phyloP scores from a whole-genome alignment of 35 echinoderm and acorn worm species.

The Apostichopus japonicus region DNA sequence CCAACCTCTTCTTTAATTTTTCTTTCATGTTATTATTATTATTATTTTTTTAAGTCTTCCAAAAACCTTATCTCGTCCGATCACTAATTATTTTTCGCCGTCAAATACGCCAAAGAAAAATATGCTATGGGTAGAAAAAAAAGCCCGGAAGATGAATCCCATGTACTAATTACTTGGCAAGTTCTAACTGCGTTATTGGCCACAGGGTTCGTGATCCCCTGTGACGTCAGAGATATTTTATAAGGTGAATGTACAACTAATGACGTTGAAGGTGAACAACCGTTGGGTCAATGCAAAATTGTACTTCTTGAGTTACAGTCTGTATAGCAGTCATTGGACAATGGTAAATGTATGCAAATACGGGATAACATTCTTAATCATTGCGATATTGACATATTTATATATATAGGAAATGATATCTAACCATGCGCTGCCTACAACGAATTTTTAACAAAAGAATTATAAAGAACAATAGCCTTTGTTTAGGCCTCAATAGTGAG shows the following conservation, averaged over 20 bases:
- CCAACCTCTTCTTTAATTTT: too few relatives aligned
- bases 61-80: neutral
- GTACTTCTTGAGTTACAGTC: neutral
- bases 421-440: too few relatives aligned
- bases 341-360: too few relatives aligned
- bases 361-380: too few relatives aligned
- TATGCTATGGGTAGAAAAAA: neutral
- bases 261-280: constrained; percentile 25
- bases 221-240: neutral
- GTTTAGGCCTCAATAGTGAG: too few relatives aligned
- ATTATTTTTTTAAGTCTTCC: too few relatives aligned
- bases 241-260: neutral
- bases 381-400: too few relatives aligned
- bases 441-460: too few relatives aligned
- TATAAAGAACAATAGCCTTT: too few relatives aligned
- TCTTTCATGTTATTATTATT: too few relatives aligned
- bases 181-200: constrained; percentile 1
- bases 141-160: neutral
- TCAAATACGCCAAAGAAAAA: constrained; percentile 10
- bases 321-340: too few relatives aligned
- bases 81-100: constrained; percentile 12
- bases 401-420: too few relatives aligned
- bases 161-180: constrained; percentile 39
- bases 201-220: constrained; percentile 17
- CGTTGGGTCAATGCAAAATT: neutral